Base-by-base conservation (phyloP, 2,888 invertebrate genomes). In the Ormyrus pomaceus region DNA sequence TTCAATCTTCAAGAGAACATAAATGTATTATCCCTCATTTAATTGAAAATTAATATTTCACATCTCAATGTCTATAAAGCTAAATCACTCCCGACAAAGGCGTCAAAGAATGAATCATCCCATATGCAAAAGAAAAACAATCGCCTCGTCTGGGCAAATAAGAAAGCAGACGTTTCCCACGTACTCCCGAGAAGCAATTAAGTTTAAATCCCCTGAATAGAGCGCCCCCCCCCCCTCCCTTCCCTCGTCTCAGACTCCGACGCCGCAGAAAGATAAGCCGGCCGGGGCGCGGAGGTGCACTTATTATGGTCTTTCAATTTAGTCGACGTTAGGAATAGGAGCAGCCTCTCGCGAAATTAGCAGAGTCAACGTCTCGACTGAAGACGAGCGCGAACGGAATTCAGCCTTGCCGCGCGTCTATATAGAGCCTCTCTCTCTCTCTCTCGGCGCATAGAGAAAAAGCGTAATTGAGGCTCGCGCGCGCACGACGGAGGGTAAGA, bases 261-360 rank as follows among this genome's bases (percentile, higher is more conserved):
- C 34, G 34, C 34, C 34, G 34, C 34, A 34, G 34, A 34, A 34
- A 34, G 34, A 34, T 34, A 34, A 34, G 34, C 34, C 2, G 34
- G 34, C 34, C 34, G 34, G 34, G 34, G 45, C 45, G 53, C 11
- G 10, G 48, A 53, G 55, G 58, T 50, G 34, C 58, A 50, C 56
- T 48, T 48, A 48, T 59, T 46, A 45, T n/a, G 59, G 34, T 34
- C 50, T 59, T 66, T 66, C 66, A 58, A 74, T 74, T 46, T 11
- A 6, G 7, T 34, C 53, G 13, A 9, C 45, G 9, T 53, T 61
- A 68, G 55, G 50, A 71, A 77, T 2, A 71, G 58, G 65, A 65
- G 51, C 58, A 66, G 13, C 70, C 34, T 50, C 9, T 56, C 45
- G 62, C 56, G 70, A 58, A 77, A 77, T 77, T 71, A 77, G 58